Conservation (phyloP, 2,113 vertebrate species). For the Anoura caudifer region DNA sequence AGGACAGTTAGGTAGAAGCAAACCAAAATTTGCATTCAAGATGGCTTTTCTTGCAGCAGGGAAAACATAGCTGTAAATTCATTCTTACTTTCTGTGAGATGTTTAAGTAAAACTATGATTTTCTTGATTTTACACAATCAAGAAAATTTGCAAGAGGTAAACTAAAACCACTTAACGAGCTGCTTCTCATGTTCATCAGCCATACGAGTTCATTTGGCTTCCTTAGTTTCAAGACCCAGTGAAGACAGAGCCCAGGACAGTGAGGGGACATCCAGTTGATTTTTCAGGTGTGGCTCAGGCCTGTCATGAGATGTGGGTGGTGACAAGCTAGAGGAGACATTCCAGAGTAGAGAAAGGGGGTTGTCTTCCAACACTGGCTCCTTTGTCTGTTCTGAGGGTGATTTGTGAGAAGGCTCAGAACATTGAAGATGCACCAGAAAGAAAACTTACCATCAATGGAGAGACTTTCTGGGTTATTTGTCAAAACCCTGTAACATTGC, state of each 20-base stretch:
- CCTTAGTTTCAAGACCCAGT: neutral
- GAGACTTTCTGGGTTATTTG: neutral
- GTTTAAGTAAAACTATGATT: neutral
- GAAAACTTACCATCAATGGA: neutral
- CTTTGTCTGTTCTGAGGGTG: neutral
- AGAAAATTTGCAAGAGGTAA: neutral
- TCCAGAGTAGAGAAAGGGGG: neutral
- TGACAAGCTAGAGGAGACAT: neutral
- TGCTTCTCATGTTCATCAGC: neutral
- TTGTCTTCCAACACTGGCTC: neutral
- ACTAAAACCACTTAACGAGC: neutral
- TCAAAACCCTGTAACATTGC: too few relatives aligned
- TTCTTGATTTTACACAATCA: neutral
- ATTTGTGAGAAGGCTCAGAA: neutral
- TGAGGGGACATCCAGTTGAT: neutral
- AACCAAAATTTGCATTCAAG: neutral
- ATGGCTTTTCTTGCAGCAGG: neutral
- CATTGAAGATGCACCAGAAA: neutral
- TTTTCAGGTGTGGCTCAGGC: neutral
- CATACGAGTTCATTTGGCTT: rapidly evolving
- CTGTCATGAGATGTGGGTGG: rapidly evolving
- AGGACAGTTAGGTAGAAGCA: neutral
- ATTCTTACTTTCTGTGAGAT: neutral
- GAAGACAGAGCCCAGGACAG: neutral
- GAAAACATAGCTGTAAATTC: neutral